These are phyloP conservation scores for Dallia pectoralis DNA, from an alignment of 2,797 vertebrate genomes.

Conservation along the genomic window DNA sequence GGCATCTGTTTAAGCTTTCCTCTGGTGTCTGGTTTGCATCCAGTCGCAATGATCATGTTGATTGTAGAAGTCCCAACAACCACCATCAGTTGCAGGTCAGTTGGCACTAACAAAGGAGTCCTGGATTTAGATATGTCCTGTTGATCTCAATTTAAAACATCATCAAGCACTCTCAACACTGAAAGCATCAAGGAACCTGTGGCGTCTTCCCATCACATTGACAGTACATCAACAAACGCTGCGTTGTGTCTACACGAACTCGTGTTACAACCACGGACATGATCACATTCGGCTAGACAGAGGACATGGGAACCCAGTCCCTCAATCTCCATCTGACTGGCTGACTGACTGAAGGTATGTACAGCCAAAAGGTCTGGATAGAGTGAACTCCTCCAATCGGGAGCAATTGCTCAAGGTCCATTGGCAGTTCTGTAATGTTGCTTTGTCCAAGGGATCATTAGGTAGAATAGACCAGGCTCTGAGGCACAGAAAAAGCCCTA, in stretches of 20 bases:
- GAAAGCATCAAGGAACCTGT: background rate
- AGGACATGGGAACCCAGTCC: background rate
- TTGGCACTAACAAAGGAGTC: background rate
- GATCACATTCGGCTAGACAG: background rate
- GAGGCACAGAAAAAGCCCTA: conserved; percentile 53
- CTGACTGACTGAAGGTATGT: background rate
- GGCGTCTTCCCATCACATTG: background rate
- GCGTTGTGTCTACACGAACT: background rate
- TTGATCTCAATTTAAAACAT: background rate
- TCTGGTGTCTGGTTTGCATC: background rate
- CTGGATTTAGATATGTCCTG: background rate
- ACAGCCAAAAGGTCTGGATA: background rate
- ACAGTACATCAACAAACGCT: background rate
- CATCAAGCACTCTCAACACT: background rate
- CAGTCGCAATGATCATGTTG: background rate
- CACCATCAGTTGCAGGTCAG: background rate
- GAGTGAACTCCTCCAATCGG: conserved; percentile 61
- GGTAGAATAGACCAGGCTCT: conserved; percentile 66
- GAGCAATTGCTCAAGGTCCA: conserved; percentile 69
- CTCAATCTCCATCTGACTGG: background rate
- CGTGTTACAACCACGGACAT: background rate
- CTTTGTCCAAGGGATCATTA: conserved; percentile 70
- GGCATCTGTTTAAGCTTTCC: background rate
- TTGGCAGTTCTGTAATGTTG: conserved; percentile 61
- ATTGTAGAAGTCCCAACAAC: background rate